phyloP scores from a whole-genome alignment of 2,888 invertebrate species.

The Rhyacophila evoluta region DNA sequence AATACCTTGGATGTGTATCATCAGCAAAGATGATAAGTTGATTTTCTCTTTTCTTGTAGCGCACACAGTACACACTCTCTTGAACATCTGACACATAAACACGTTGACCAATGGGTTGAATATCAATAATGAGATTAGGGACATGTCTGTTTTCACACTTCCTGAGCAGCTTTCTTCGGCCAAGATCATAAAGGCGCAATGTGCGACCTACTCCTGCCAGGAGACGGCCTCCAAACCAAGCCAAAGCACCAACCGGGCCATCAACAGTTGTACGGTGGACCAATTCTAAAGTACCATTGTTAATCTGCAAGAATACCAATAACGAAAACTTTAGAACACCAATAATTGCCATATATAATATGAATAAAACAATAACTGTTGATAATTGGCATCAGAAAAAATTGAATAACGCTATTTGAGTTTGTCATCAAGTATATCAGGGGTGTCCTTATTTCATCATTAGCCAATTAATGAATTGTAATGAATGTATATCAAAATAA shows the following conservation, averaged over 20 bases:
- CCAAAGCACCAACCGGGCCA: conserved; percentile 90
- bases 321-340: neutral
- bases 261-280: conserved; percentile 95
- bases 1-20: conserved; percentile 89
- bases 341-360: neutral
- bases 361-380: neutral
- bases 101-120: conserved; percentile 94
- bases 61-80: conserved; percentile 95
- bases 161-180: conserved; percentile 93
- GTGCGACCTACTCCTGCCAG: conserved; percentile 93
- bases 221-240: conserved; percentile 91
- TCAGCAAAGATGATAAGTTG: conserved; percentile 98
- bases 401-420: conserved; percentile 19
- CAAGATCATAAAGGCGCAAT: conserved; percentile 94
- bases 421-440: neutral
- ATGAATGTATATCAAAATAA: neutral
- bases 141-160: conserved; percentile 99
- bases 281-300: conserved; percentile 88
- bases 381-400: neutral
- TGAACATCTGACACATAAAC: conserved; percentile 96
- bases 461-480: neutral
- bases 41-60: conserved; percentile 95
- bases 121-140: conserved; percentile 93
- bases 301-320: conserved; percentile 6
- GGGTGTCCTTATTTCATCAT: conserved; percentile 22